A percentile compares a stretch with the other conserved stretches of the same genome.
These are phyloP conservation scores for Zaprionus lachaisei DNA, from an alignment of 1,140 invertebrate genomes.

Conservation along the genomic window DNA sequence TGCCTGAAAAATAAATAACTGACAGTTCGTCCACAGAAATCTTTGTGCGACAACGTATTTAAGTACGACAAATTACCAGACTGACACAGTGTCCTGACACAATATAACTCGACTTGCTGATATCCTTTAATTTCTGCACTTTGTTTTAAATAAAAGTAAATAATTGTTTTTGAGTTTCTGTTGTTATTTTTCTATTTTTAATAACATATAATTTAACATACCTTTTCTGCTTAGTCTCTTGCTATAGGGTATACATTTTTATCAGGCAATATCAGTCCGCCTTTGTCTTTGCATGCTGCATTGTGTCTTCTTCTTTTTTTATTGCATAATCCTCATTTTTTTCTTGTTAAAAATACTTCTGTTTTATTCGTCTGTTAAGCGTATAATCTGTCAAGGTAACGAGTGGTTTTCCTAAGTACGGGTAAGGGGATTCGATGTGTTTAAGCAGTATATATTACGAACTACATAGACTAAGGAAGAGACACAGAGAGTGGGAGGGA, in stretches of 20 bases:
- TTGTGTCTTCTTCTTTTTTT: constrained; percentile 12
- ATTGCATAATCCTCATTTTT: constrained; percentile 1
- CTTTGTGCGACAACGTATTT: not conserved
- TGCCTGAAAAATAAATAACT: constrained; percentile 40
- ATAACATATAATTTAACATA: not conserved
- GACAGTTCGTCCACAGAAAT: constrained; percentile 19
- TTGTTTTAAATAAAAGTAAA: not conserved
- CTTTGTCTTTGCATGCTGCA: not conserved
- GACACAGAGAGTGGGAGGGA: not conserved
- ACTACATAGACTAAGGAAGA: not conserved
- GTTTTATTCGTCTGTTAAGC: constrained; percentile 25
- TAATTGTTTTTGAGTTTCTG: not conserved
- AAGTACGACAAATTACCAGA: constrained; percentile 3
- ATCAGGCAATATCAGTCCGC: not conserved
- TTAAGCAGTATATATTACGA: not conserved
- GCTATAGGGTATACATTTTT: not conserved
- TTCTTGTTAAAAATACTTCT: constrained; percentile 21
- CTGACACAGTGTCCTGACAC: not conserved
- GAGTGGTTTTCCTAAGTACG: not conserved
- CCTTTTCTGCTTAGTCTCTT: not conserved
- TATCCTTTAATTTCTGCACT: constrained; percentile 1
- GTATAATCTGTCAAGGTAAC: constrained; percentile 40
- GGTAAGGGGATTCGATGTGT: not conserved
- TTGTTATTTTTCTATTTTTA: not conserved
- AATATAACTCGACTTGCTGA: not conserved